Percentiles rank a stretch among this genome's conserved stretches.
Evolutionary conservation across 2,113 vertebrate genomes (phyloP).

Genomic region (Conger conger): DNA sequence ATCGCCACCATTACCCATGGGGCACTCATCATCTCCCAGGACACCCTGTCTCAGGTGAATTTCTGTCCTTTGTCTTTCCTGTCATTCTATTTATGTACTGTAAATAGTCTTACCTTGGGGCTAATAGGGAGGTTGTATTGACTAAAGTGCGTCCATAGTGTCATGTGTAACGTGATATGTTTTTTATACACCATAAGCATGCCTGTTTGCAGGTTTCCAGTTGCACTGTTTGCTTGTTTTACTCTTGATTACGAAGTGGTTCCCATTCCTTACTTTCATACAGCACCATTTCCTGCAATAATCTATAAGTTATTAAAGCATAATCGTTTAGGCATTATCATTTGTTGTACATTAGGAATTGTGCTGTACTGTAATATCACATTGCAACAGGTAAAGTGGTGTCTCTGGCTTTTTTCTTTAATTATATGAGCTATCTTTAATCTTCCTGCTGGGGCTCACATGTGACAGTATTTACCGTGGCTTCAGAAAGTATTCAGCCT

Average conservation of each 20-base stretch:
- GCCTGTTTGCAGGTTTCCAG: not conserved
- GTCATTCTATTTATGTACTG: not conserved
- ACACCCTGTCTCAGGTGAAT: slow-evolving; percentile 23
- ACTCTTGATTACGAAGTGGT: not conserved
- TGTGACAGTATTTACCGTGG: not conserved
- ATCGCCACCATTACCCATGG: slow-evolving; percentile 22
- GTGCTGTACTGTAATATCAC: too few species aligned
- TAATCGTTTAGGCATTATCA: not conserved
- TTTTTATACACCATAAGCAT: not conserved
- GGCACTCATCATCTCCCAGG: slow-evolving; percentile 25
- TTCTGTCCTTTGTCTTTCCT: not conserved
- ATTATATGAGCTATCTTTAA: not conserved
- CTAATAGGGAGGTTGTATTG: not conserved
- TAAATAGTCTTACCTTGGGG: not conserved
- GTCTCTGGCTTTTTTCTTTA: not conserved
- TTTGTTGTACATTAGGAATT: not conserved
- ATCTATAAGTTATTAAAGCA: not conserved
- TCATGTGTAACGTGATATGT: not conserved
- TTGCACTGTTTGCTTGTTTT: not conserved
- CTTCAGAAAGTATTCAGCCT: too few species aligned
- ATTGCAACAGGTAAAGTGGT: not conserved
- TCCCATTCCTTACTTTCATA: not conserved
- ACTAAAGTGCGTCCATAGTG: not conserved
- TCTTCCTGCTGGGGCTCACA: not conserved
- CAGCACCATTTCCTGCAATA: not conserved